These are phyloP conservation scores for Conops quadrifasciatus DNA, from an alignment of 2,888 invertebrate species.

Conservation along the genomic window DNA sequence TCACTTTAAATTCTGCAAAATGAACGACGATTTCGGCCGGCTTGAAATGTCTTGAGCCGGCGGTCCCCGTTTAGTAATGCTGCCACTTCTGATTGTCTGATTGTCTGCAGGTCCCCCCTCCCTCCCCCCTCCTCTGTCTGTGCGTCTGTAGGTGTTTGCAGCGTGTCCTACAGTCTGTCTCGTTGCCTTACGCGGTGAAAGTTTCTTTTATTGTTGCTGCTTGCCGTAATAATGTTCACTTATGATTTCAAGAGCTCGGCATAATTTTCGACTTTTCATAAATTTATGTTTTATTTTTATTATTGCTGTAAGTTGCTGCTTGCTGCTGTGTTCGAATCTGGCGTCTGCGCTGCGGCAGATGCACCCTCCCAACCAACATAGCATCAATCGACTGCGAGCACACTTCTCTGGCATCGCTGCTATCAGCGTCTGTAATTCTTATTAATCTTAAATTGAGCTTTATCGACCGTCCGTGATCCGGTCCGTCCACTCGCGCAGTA, in stretches of 20 bases:
- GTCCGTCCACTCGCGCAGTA: neutral
- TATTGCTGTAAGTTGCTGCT: slow-evolving; percentile 16
- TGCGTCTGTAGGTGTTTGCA: neutral
- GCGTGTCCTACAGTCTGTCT: slow-evolving; percentile 1
- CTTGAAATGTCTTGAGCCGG: slow-evolving; percentile 5
- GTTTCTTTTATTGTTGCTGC: slow-evolving; percentile 35
- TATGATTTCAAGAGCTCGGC: slow-evolving; percentile 30
- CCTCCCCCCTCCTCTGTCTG: too few species aligned
- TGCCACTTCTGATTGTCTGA: slow-evolving; percentile 14
- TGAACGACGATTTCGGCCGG: slow-evolving; percentile 11
- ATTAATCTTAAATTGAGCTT: slow-evolving; percentile 33
- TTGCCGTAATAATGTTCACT: slow-evolving; percentile 32
- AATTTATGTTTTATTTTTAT: slow-evolving; percentile 29
- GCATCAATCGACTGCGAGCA: neutral
- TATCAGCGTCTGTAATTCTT: slow-evolving; percentile 6
- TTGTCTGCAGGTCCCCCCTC: neutral
- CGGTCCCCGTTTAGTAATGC: slow-evolving; percentile 23
- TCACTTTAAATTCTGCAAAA: slow-evolving; percentile 25
- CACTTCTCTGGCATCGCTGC: neutral
- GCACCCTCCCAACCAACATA: neutral
- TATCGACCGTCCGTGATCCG: slow-evolving; percentile 21
- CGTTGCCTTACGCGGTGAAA: slow-evolving; percentile 21
- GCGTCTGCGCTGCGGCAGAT: neutral
- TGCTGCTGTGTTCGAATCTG: slow-evolving; percentile 20
- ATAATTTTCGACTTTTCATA: slow-evolving; percentile 32